Evolutionary conservation across 1,140 invertebrate species (phyloP).

Genomic region (Prorops nasuta): DNA sequence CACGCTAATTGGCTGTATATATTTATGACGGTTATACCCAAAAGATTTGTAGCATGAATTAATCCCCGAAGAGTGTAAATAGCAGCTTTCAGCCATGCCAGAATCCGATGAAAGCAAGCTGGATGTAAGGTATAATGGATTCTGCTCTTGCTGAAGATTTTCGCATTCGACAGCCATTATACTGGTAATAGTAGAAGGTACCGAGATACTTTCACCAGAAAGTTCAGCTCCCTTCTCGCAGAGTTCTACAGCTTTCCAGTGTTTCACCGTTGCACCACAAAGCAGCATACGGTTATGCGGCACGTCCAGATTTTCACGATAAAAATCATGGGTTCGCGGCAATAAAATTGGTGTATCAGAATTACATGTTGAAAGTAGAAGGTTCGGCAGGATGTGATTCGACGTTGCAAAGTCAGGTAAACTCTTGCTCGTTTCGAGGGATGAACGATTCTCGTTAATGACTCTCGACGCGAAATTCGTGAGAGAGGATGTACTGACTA

Average conservation of each 20-base stretch:
- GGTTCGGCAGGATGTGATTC: constrained; percentile 17
- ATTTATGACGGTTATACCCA: constrained; percentile 19
- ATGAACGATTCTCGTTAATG: constrained; percentile 4
- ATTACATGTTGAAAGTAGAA: constrained; percentile 20
- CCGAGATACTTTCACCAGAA: neutral
- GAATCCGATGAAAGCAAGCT: constrained; percentile 72
- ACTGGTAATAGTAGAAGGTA: neutral
- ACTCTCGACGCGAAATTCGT: constrained; percentile 13
- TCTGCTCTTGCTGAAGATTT: neutral
- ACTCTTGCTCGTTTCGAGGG: constrained; percentile 35
- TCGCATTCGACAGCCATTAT: neutral
- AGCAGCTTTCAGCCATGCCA: constrained; percentile 77
- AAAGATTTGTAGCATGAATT: constrained; percentile 41
- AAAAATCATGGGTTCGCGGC: constrained; percentile 3
- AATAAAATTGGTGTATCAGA: constrained; percentile 16
- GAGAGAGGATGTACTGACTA: constrained; percentile 14
- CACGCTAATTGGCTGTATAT: constrained; percentile 10
- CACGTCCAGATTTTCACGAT: constrained; percentile 12
- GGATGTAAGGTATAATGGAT: constrained; percentile 9
- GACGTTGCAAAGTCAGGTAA: constrained; percentile 20
- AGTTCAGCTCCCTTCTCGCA: constrained; percentile 1
- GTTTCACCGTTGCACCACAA: constrained; percentile 11
- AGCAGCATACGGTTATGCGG: neutral
- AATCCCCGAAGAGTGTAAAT: constrained; percentile 42
- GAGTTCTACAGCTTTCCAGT: constrained; percentile 17